phyloP scores from a whole-genome alignment of 2,113 vertebrate species.

The Scortum barcoo region DNA sequence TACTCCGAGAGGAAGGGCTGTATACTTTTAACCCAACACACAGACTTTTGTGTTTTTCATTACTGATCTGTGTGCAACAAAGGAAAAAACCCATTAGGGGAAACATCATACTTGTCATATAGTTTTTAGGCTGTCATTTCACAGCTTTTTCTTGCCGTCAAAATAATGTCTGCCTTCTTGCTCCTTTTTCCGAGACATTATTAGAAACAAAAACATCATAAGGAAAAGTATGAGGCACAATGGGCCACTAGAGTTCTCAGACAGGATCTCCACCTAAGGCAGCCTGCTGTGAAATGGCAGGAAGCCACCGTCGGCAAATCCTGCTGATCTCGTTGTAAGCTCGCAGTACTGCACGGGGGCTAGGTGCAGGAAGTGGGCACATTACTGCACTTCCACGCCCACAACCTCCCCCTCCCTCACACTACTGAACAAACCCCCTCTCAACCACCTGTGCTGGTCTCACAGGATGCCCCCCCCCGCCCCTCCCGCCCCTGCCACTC shows the following conservation, averaged over 20 bases:
- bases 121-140: slow-evolving; percentile 10
- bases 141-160: neutral
- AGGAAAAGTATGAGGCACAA: slow-evolving; percentile 73
- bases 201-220: neutral
- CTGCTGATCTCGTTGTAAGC: slow-evolving; percentile 75
- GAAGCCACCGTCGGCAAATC: slow-evolving; percentile 65
- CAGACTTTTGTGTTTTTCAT: slow-evolving; percentile 46
- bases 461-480: slow-evolving; percentile 87
- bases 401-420: slow-evolving; percentile 73
- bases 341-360: slow-evolving; percentile 67
- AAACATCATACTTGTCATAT: slow-evolving; percentile 25
- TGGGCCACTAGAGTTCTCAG: slow-evolving; percentile 50
- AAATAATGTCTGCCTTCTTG: slow-evolving; percentile 1
- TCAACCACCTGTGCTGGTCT: slow-evolving; percentile 90
- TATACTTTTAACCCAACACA: slow-evolving; percentile 6
- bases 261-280: slow-evolving; percentile 74
- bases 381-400: slow-evolving; percentile 76
- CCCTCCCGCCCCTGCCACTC: slow-evolving; percentile 41
- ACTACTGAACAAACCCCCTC: slow-evolving; percentile 55
- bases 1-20: slow-evolving; percentile 26
- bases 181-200: neutral
- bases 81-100: slow-evolving; percentile 26
- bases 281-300: slow-evolving; percentile 73
- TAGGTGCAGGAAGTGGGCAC: slow-evolving; percentile 89
- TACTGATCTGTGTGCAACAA: slow-evolving; percentile 30